These are phyloP conservation scores for Perccottus glenii DNA, from an alignment of 2,113 vertebrate genomes.

Conservation along the genomic window DNA sequence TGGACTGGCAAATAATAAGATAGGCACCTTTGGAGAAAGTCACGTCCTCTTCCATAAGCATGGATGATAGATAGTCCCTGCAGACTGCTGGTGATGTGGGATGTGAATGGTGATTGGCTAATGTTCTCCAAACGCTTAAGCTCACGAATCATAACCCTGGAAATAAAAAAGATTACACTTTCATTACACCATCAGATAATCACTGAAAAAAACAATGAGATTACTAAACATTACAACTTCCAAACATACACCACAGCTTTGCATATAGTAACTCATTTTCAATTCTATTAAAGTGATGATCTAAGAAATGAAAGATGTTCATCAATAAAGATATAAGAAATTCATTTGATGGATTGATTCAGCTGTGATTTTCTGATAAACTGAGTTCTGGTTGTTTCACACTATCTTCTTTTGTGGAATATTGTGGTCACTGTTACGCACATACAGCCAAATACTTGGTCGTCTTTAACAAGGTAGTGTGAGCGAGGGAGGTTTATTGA, in stretches of 20 bases:
- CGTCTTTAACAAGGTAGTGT: constrained; percentile 27
- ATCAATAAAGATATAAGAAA: constrained; percentile 42
- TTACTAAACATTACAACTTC: too few relatives aligned
- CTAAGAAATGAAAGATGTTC: neutral
- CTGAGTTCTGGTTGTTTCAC: constrained; percentile 34
- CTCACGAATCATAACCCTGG: constrained; percentile 83
- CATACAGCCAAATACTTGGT: constrained; percentile 6
- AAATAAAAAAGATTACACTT: constrained; percentile 13
- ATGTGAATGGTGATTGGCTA: constrained; percentile 85
- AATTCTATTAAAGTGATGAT: too few relatives aligned
- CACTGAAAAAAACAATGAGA: neutral
- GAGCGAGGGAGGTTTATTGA: constrained; percentile 53
- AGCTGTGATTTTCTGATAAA: constrained; percentile 8
- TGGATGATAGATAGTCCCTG: constrained; percentile 85
- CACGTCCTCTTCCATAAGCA: constrained; percentile 75
- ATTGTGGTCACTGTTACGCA: constrained; percentile 39
- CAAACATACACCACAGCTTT: too few relatives aligned
- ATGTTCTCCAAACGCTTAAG: constrained; percentile 85
- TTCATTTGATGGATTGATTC: constrained; percentile 31
- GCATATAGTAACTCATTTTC: too few relatives aligned
- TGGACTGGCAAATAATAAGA: constrained; percentile 3
- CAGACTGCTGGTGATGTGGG: constrained; percentile 83
- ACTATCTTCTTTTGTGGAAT: constrained; percentile 41
- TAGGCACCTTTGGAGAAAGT: constrained; percentile 78
- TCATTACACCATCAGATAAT: neutral